Evolutionary conservation across 2,888 invertebrate genomes (phyloP).

Genomic region (Ennomos fuscantarius): DNA sequence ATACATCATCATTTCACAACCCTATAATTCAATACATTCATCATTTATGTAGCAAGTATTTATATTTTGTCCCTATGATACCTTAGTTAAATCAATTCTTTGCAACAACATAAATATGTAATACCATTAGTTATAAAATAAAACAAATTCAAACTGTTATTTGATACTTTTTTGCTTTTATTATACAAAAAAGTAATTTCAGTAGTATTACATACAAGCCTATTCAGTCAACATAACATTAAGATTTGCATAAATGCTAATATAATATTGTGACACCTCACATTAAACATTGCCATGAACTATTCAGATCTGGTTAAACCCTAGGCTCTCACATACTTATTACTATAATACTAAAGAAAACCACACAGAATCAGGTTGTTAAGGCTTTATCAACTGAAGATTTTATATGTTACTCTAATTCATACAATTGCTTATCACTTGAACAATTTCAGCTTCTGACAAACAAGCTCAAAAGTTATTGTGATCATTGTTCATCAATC

Average conservation of each 20-base stretch:
- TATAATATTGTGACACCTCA: slow-evolving; percentile 53
- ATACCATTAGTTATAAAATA: no score
- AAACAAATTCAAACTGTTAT: neutral
- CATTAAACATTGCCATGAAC: slow-evolving; percentile 34
- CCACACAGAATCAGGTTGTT: slow-evolving; percentile 54
- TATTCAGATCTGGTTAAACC: slow-evolving; percentile 56
- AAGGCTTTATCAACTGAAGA: slow-evolving; percentile 60
- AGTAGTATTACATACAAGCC: slow-evolving; percentile 70
- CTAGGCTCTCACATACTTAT: slow-evolving; percentile 44
- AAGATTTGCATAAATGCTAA: slow-evolving; percentile 73
- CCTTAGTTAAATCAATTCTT: no score
- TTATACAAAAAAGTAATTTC: slow-evolving; percentile 71
- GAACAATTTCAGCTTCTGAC: slow-evolving; percentile 58
- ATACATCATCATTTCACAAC: no score
- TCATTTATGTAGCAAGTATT: no score
- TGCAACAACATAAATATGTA: no score
- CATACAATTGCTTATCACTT: slow-evolving; percentile 66
- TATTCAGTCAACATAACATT: slow-evolving; percentile 75
- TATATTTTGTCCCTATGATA: no score
- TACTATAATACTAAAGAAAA: slow-evolving; percentile 55
- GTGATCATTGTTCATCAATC: slow-evolving; percentile 43
- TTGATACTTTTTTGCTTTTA: slow-evolving; percentile 68
- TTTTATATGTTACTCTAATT: slow-evolving; percentile 53
- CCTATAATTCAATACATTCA: no score
- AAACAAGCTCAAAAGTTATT: slow-evolving; percentile 57